phyloP scores from a whole-genome alignment of 2,888 invertebrate species.

The Leptopilina myrica region DNA sequence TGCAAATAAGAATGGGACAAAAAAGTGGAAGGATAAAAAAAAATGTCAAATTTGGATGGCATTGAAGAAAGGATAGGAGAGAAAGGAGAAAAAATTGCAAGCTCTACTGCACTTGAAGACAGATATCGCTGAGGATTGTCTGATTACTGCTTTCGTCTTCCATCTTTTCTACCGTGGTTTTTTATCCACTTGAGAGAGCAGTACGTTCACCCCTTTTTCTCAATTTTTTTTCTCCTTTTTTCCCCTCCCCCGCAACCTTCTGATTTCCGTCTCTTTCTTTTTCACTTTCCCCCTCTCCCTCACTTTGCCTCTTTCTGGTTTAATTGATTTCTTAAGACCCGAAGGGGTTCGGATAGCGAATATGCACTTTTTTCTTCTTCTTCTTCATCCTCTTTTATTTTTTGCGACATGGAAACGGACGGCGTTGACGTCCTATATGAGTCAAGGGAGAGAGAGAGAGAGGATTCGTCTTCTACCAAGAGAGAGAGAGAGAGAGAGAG shows the following conservation, averaged over 20 bases:
- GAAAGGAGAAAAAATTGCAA: constrained; percentile 9
- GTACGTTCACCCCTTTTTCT: constrained; percentile 29
- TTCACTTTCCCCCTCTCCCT: constrained; percentile 23
- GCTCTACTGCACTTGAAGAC: constrained; percentile 44
- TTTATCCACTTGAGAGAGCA: constrained; percentile 73
- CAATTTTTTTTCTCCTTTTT: constrained; percentile 30
- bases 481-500: too few species aligned
- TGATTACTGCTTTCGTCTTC: constrained; percentile 75
- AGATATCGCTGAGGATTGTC: constrained; percentile 64
- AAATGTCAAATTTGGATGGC: too few species aligned
- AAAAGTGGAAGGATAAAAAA: too few species aligned
- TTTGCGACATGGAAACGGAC: constrained; percentile 45
- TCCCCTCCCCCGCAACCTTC: constrained; percentile 53
- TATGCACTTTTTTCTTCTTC: constrained; percentile 59
- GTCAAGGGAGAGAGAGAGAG: constrained; percentile 29
- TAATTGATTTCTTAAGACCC: constrained; percentile 73
- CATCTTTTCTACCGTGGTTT: constrained; percentile 65
- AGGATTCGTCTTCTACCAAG: too few species aligned
- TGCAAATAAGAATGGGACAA: too few species aligned
- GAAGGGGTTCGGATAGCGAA: constrained; percentile 68
- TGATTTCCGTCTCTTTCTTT: constrained; percentile 7
- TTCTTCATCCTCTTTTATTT: background rate
- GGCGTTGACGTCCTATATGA: constrained; percentile 49
- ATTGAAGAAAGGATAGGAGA: background rate
- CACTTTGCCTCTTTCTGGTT: constrained; percentile 53